These are phyloP conservation scores for Avahi laniger DNA, from an alignment of 2,797 vertebrate species.

Conservation along the genomic window DNA sequence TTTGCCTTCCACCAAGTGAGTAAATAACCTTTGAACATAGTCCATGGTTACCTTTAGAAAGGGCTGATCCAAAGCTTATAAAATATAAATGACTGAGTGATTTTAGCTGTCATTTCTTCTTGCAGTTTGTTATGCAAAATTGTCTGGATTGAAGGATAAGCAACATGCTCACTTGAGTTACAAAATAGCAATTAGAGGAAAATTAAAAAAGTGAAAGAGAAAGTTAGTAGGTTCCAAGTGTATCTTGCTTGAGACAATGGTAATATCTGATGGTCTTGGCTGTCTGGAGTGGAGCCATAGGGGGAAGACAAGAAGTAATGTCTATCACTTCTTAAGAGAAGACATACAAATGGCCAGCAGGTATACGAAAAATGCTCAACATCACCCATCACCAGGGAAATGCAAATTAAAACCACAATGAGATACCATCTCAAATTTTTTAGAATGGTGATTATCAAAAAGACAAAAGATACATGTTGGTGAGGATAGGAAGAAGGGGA, in stretches of 20 bases:
- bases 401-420: not conserved
- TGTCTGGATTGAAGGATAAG: not conserved
- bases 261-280: not conserved
- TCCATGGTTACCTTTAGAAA: conserved; percentile 25
- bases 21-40: conserved; percentile 58
- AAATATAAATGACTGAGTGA: conserved; percentile 26
- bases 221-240: not conserved
- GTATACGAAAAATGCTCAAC: not conserved
- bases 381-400: not conserved
- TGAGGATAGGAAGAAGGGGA: not conserved
- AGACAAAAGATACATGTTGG: not conserved
- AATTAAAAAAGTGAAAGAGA: conserved; percentile 24
- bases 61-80: not conserved
- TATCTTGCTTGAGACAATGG: not conserved
- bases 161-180: not conserved
- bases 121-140: conserved; percentile 58
- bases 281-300: not conserved
- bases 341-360: not conserved
- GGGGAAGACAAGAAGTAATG: not conserved
- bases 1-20: conserved; percentile 16
- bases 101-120: conserved; percentile 27
- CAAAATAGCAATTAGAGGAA: conserved; percentile 27
- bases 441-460: not conserved
- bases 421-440: not conserved
- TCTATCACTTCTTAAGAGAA: not conserved